Percentiles rank a stretch among this genome's conserved stretches.
phyloP scores from a whole-genome alignment of 2,797 vertebrate species.

The Sparidentex hasta region DNA sequence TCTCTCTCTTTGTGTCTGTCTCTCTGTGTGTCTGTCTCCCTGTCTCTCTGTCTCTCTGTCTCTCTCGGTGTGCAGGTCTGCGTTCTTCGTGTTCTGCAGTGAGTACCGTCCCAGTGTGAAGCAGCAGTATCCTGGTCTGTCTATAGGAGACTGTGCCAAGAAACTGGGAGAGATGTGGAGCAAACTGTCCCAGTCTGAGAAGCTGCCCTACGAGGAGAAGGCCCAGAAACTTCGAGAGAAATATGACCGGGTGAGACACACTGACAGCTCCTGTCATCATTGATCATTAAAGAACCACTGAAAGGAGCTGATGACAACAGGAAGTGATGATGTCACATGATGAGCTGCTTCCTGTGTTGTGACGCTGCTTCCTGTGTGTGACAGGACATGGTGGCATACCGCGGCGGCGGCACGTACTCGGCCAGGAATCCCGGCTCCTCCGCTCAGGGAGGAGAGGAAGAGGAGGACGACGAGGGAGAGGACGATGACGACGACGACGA shows the following conservation, averaged over 20 bases:
- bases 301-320: too few relatives aligned
- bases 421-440: slow-evolving; percentile 77
- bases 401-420: slow-evolving; percentile 65
- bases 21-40: not conserved
- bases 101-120: slow-evolving; percentile 94
- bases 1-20: not conserved
- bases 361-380: not conserved
- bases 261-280: too few relatives aligned
- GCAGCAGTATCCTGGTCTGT: slow-evolving; percentile 89
- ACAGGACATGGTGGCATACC: slow-evolving; percentile 80
- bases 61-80: slow-evolving; percentile 84
- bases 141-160: slow-evolving; percentile 95
- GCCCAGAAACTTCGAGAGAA: slow-evolving; percentile 94
- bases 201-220: slow-evolving; percentile 91
- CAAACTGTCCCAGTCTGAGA: slow-evolving; percentile 90
- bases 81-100: slow-evolving; percentile 95
- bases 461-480: slow-evolving; percentile 86
- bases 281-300: too few relatives aligned
- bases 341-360: not conserved
- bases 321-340: too few relatives aligned
- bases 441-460: slow-evolving; percentile 90
- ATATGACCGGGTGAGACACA: slow-evolving; percentile 91
- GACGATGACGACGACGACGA: slow-evolving; percentile 88
- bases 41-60: not conserved
- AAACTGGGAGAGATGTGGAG: slow-evolving; percentile 94